phyloP scores from a whole-genome alignment of 2,113 vertebrate genomes.

The Quiscalus mexicanus region DNA sequence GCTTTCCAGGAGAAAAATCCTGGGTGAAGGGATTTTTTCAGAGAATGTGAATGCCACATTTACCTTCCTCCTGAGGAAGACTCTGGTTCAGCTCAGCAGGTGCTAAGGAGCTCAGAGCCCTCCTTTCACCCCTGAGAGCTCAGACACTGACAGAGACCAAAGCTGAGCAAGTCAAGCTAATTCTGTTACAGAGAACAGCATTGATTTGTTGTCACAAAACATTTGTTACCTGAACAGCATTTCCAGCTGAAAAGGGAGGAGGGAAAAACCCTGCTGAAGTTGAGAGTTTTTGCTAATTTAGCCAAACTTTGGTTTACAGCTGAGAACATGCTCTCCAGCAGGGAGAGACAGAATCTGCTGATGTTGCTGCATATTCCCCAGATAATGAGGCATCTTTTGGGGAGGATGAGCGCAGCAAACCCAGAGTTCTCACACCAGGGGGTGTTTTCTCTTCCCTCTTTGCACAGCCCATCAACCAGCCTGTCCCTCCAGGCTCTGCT shows the following conservation, averaged over 20 bases:
- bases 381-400: accelerated
- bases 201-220: constrained; percentile 70
- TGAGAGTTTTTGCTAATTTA: background rate
- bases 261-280: background rate
- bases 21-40: too few species aligned
- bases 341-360: background rate
- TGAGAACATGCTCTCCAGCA: accelerated
- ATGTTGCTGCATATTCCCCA: accelerated
- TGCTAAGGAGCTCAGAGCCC: background rate
- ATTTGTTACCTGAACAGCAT: background rate
- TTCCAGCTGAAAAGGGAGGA: background rate
- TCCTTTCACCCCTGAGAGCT: background rate
- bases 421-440: accelerated
- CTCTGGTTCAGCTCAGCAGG: background rate
- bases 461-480: background rate
- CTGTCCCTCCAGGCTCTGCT: background rate
- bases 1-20: too few species aligned
- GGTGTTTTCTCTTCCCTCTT: background rate
- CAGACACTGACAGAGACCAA: constrained; percentile 72
- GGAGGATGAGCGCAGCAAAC: background rate
- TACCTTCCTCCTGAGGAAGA: background rate
- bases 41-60: too few species aligned
- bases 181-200: constrained; percentile 73
- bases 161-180: constrained; percentile 23
- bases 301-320: background rate